These are phyloP conservation scores for Apteryx mantelli DNA, from an alignment of 2,113 vertebrate genomes.

Conservation along the genomic window DNA sequence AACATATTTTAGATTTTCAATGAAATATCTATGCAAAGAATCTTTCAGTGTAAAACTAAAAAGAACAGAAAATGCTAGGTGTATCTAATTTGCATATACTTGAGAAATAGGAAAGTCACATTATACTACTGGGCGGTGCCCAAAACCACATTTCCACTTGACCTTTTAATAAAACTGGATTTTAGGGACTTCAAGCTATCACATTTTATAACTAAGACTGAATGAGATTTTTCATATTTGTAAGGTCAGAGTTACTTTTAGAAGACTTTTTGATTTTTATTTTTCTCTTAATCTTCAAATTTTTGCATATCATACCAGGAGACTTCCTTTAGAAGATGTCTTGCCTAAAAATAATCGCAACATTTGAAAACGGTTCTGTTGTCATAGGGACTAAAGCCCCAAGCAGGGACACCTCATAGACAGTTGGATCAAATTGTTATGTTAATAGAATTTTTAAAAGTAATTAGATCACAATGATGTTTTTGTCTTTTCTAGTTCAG, in stretches of 20 bases:
- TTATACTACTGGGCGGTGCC: not conserved
- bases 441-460: constrained; percentile 69
- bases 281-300: not conserved
- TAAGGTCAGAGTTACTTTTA: not conserved
- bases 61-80: not conserved
- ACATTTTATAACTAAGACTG: not conserved
- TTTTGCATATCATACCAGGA: not conserved
- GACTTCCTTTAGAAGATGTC: not conserved
- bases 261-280: not conserved
- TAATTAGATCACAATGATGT: constrained; percentile 72
- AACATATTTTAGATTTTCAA: not conserved
- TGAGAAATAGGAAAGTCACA: not conserved
- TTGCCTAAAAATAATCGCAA: constrained; percentile 26
- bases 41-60: not conserved
- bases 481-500: constrained; percentile 69
- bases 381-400: constrained; percentile 19
- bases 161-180: not conserved
- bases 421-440: constrained; percentile 52
- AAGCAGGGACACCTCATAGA: constrained; percentile 37
- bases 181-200: not conserved
- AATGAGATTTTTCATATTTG: not conserved
- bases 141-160: not conserved
- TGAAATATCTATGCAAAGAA: not conserved
- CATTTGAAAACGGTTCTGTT: constrained; percentile 21
- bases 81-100: not conserved